These are phyloP conservation scores for Acanthosepion pharaonis DNA, from an alignment of 2,888 invertebrate species.

Conservation along the genomic window DNA sequence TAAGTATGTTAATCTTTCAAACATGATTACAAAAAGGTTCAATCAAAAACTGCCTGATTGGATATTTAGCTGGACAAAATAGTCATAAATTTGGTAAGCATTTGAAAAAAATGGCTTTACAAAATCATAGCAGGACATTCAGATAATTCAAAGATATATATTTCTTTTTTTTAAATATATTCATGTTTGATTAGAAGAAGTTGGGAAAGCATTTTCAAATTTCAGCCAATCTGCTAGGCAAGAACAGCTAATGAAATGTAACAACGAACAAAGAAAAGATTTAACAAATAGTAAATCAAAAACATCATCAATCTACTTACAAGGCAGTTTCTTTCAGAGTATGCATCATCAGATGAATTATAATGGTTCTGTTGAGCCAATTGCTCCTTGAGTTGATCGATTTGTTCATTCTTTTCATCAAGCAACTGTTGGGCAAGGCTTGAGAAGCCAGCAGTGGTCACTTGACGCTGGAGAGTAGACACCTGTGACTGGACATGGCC, in stretches of 20 bases:
- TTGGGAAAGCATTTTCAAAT: background rate
- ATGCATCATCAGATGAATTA: background rate
- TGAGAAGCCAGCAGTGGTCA: slow-evolving; percentile 55
- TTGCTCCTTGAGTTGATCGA: slow-evolving; percentile 67
- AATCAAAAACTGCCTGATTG: too few species aligned
- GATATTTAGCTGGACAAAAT: too few species aligned
- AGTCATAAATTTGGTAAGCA: too few species aligned
- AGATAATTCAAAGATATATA: too few species aligned
- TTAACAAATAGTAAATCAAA: background rate
- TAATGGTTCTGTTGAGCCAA: slow-evolving; percentile 52
- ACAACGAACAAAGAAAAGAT: background rate
- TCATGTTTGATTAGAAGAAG: too few species aligned
- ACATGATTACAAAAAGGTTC: too few species aligned
- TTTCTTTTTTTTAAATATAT: too few species aligned
- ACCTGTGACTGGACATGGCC: slow-evolving; percentile 52
- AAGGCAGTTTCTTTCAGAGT: slow-evolving; percentile 17
- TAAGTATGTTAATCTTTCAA: too few species aligned
- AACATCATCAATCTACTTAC: background rate
- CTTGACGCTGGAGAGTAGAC: slow-evolving; percentile 51
- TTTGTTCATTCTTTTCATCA: slow-evolving; percentile 73
- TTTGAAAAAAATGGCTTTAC: too few species aligned
- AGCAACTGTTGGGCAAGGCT: slow-evolving; percentile 68
- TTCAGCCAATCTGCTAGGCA: background rate
- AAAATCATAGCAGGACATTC: too few species aligned
- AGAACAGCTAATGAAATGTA: background rate